Evolutionary conservation across 2,113 vertebrate genomes (phyloP).

Genomic region (Speoplatyrhinus poulsoni): DNA sequence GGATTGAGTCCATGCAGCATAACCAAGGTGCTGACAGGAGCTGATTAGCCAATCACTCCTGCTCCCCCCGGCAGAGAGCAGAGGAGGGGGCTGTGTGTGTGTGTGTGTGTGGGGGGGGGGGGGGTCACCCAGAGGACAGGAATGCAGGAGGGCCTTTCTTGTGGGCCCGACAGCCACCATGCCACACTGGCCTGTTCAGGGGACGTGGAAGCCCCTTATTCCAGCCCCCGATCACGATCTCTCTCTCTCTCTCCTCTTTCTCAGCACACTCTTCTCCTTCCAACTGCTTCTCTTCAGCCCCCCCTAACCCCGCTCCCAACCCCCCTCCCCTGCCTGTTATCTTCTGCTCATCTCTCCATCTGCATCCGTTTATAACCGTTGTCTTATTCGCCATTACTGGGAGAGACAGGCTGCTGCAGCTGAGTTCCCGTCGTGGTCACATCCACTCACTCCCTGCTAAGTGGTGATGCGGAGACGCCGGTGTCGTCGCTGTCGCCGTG

Average conservation of each 20-base stretch:
- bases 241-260: slow-evolving; percentile 9
- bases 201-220: slow-evolving; percentile 53
- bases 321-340: slow-evolving; percentile 5
- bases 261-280: not conserved
- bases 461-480: not conserved
- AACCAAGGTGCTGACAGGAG: slow-evolving; percentile 92
- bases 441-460: not conserved
- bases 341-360: too few relatives aligned
- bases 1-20: slow-evolving; percentile 89
- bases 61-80: slow-evolving; percentile 74
- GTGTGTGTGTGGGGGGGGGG: too few relatives aligned
- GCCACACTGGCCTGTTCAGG: slow-evolving; percentile 69
- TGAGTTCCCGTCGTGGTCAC: too few relatives aligned
- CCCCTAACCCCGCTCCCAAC: not conserved
- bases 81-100: slow-evolving; percentile 6
- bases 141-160: slow-evolving; percentile 82
- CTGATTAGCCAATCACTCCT: slow-evolving; percentile 94
- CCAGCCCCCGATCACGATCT: slow-evolving; percentile 26
- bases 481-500: not conserved
- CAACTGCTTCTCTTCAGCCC: slow-evolving; percentile 10
- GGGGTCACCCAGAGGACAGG: slow-evolving; percentile 91
- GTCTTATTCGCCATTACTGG: too few relatives aligned
- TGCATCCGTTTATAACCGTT: too few relatives aligned
- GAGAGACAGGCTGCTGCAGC: too few relatives aligned
- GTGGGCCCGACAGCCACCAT: slow-evolving; percentile 77